Evolutionary conservation across 2,888 invertebrate species (phyloP).

Genomic region (Cordilura impudica): DNA sequence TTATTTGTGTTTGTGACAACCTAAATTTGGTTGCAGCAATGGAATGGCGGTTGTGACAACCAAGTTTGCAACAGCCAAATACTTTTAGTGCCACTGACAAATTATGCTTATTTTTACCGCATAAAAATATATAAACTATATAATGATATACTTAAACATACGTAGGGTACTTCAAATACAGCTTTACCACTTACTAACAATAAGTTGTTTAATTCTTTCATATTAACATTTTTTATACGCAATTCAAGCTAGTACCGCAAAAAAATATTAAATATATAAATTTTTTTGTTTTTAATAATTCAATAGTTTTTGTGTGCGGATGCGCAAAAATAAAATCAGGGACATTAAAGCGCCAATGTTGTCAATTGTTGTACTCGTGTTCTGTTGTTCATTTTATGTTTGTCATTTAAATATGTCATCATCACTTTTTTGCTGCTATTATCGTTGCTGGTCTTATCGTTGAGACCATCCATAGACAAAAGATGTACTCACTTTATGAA

Average conservation of each 20-base stretch:
- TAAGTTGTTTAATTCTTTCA: too few species aligned
- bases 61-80: too few species aligned
- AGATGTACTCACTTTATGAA: conserved; percentile 30
- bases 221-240: neutral
- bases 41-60: too few species aligned
- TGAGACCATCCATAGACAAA: conserved; percentile 44
- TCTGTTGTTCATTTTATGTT: neutral
- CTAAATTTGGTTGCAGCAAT: too few species aligned
- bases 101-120: too few species aligned
- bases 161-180: too few species aligned
- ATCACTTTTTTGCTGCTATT: conserved; percentile 1
- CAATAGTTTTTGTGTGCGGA: conserved; percentile 9
- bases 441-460: neutral
- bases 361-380: conserved; percentile 26
- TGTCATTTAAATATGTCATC: conserved; percentile 42
- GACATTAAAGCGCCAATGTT: conserved; percentile 45
- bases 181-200: too few species aligned
- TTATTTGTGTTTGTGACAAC: too few species aligned
- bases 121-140: too few species aligned
- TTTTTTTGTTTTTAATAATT: conserved; percentile 9
- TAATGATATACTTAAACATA: too few species aligned
- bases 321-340: conserved; percentile 48
- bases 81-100: too few species aligned
- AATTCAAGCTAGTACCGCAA: neutral
- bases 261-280: neutral